phyloP scores from a whole-genome alignment of 2,113 vertebrate species.

The Oceanites oceanicus region DNA sequence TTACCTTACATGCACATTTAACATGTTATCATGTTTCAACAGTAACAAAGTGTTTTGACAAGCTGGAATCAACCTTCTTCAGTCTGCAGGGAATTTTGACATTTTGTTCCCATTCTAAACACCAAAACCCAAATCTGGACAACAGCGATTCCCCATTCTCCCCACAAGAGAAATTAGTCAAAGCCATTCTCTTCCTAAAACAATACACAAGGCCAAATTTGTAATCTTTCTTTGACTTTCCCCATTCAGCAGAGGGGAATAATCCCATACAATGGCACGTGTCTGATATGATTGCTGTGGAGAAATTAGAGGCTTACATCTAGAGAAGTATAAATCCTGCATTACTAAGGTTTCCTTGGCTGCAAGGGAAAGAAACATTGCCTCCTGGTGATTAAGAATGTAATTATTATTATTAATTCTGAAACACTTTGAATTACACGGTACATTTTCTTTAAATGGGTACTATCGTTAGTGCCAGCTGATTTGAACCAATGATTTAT shows the following conservation, averaged over 20 bases:
- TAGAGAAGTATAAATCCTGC: background rate
- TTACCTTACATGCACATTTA: background rate
- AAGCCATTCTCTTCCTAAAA: background rate
- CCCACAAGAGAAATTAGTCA: background rate
- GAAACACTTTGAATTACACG: background rate
- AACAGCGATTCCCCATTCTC: background rate
- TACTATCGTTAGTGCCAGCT: background rate
- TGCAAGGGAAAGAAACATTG: constrained; percentile 46
- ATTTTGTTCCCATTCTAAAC: background rate
- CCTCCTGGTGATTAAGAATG: constrained; percentile 52
- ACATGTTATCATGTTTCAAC: background rate
- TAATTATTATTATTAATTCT: constrained; percentile 44
- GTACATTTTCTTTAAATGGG: constrained; percentile 25
- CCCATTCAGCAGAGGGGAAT: background rate
- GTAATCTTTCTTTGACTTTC: background rate
- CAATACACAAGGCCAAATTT: background rate
- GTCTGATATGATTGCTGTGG: background rate
- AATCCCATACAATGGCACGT: background rate
- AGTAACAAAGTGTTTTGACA: background rate
- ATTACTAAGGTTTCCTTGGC: background rate
- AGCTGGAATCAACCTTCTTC: background rate
- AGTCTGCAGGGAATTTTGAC: background rate
- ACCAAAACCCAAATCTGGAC: background rate
- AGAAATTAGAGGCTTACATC: background rate
- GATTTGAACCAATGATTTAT: constrained; percentile 32